Percentiles rank a stretch among this genome's conserved stretches.
Evolutionary conservation across 2,113 vertebrate genomes (phyloP).

Genomic region (Sylvietta virens): DNA sequence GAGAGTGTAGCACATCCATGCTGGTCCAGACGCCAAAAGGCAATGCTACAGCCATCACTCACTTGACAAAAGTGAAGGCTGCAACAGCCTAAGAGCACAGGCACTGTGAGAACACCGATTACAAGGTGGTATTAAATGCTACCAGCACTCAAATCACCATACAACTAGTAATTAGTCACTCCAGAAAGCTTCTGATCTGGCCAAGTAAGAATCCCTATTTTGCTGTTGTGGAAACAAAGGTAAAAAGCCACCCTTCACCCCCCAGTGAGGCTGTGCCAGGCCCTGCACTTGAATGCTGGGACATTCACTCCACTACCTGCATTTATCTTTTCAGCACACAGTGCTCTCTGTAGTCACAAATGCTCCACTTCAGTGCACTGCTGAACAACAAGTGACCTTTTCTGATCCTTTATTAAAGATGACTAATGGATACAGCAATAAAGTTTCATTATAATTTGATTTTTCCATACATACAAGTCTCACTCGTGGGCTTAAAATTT

Average conservation of each 20-base stretch:
- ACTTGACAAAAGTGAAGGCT: slow-evolving; percentile 42
- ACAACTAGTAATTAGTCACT: slow-evolving; percentile 60
- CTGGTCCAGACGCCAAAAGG: neutral
- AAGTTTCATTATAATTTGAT: slow-evolving; percentile 51
- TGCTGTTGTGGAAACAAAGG: slow-evolving; percentile 53
- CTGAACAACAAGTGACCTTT: slow-evolving; percentile 60
- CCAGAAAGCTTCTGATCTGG: slow-evolving; percentile 55
- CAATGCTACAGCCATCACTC: slow-evolving; percentile 2
- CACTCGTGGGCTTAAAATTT: neutral
- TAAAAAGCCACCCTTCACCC: slow-evolving; percentile 36
- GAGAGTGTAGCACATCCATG: neutral
- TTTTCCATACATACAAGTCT: neutral
- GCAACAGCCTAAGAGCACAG: slow-evolving; percentile 23
- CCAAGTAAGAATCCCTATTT: slow-evolving; percentile 2
- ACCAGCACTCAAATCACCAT: slow-evolving; percentile 60
- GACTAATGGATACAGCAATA: slow-evolving; percentile 57
- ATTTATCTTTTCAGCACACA: slow-evolving; percentile 16
- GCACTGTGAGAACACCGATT: slow-evolving; percentile 42
- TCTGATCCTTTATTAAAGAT: slow-evolving; percentile 38
- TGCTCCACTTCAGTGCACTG: slow-evolving; percentile 28
- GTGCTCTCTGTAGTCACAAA: slow-evolving; percentile 16
- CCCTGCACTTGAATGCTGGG: slow-evolving; percentile 4
- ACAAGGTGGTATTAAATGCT: slow-evolving; percentile 55
- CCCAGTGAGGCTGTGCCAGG: neutral
- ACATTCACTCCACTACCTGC: neutral